These are phyloP conservation scores for Trichonephila clavata DNA, from an alignment of 1,140 invertebrate genomes.

Conservation along the genomic window DNA sequence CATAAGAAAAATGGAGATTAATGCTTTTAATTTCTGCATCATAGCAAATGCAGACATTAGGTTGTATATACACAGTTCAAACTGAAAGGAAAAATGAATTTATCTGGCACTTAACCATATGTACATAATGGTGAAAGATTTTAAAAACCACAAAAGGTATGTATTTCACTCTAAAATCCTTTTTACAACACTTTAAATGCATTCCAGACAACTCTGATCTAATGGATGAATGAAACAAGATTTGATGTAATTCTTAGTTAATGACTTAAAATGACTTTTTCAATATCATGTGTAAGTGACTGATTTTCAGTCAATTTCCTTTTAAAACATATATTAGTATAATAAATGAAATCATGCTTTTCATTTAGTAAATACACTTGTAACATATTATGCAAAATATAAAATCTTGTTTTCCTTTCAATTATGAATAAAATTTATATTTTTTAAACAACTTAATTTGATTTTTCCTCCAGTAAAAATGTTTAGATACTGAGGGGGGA, in stretches of 20 bases:
- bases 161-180: background rate
- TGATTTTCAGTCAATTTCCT: no score
- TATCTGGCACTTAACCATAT: constrained; percentile 38
- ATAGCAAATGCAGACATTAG: background rate
- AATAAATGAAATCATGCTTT: no score
- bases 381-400: no score
- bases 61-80: background rate
- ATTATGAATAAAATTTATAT: no score
- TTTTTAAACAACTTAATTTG: no score
- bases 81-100: background rate
- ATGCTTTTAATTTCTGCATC: background rate
- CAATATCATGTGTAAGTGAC: no score
- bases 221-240: background rate
- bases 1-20: background rate
- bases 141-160: background rate
- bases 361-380: no score
- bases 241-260: background rate
- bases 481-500: no score
- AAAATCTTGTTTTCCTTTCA: no score
- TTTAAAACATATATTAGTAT: no score
- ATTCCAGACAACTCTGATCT: background rate
- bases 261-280: no score
- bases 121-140: background rate
- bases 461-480: no score
- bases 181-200: constrained; percentile 28